These are phyloP conservation scores for Drosophila athabasca DNA, from an alignment of 1,140 invertebrate species.

Conservation along the genomic window DNA sequence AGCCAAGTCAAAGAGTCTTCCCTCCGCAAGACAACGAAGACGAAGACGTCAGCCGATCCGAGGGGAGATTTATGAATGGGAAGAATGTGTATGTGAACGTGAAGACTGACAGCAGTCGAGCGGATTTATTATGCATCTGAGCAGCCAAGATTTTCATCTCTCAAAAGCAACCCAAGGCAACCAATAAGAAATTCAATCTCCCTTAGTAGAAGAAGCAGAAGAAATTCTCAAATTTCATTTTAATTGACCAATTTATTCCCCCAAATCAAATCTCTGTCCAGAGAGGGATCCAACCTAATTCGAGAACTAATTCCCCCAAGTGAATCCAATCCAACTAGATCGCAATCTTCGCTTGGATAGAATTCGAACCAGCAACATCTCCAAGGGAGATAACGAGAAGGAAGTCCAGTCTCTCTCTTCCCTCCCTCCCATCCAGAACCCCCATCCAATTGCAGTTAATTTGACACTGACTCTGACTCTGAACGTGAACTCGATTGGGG, in stretches of 20 bases:
- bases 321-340: constrained; percentile 28
- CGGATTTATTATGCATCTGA: constrained; percentile 32
- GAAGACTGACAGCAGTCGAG: constrained; percentile 14
- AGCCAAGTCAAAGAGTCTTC: constrained; percentile 52
- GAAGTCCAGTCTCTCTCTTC: background rate
- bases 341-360: constrained; percentile 20
- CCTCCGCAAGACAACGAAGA: constrained; percentile 14
- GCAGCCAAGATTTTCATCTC: constrained; percentile 24
- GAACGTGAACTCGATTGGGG: constrained; percentile 31
- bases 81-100: constrained; percentile 21
- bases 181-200: constrained; percentile 37
- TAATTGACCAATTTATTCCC: constrained; percentile 35
- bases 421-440: background rate
- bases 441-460: constrained; percentile 57
- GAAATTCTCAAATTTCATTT: constrained; percentile 46
- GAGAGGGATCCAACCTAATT: constrained; percentile 25
- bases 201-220: constrained; percentile 12
- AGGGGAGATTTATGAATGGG: constrained; percentile 46
- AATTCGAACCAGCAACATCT: constrained; percentile 7
- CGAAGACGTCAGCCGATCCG: constrained; percentile 16
- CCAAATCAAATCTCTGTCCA: background rate
- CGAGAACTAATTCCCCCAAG: constrained; percentile 34
- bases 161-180: background rate
- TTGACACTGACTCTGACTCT: constrained; percentile 51
- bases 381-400: constrained; percentile 43